Percentiles rank a stretch among this genome's conserved stretches.
phyloP scores from a whole-genome alignment of 2,113 vertebrate species.

The Scytalopus superciliaris region DNA sequence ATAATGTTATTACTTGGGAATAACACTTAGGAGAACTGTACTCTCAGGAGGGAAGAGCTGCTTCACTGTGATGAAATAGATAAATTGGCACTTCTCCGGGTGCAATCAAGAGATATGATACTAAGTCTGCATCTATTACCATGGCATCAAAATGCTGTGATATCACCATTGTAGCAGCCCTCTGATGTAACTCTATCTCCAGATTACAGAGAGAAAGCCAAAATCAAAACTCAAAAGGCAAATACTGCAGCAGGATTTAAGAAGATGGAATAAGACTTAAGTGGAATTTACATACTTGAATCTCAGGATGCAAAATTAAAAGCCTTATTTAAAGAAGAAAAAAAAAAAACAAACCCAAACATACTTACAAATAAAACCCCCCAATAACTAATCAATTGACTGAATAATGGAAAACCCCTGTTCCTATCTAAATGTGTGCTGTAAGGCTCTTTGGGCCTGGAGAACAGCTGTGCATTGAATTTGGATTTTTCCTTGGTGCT shows the following conservation, averaged over 20 bases:
- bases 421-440: not conserved
- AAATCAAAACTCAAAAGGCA: not conserved
- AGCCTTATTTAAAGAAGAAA: not conserved
- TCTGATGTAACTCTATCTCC: not conserved
- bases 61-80: slow-evolving; percentile 36
- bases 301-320: not conserved
- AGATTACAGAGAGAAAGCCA: not conserved
- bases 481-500: not conserved
- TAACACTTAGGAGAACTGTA: slow-evolving; percentile 32
- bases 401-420: not conserved
- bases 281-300: not conserved
- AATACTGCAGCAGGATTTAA: not conserved
- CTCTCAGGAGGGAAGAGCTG: slow-evolving; percentile 17
- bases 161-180: not conserved
- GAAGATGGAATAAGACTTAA: not conserved
- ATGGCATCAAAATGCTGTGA: not conserved
- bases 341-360: not conserved
- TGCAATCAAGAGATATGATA: slow-evolving; percentile 32
- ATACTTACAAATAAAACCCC: not conserved
- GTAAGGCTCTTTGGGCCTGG: not conserved
- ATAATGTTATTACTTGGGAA: slow-evolving; percentile 21
- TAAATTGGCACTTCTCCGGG: slow-evolving; percentile 9
- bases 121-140: slow-evolving; percentile 4
- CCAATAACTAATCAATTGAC: not conserved
- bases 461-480: accelerated